phyloP scores from a whole-genome alignment of 2,113 vertebrate genomes.

The Ophiodon elongatus region DNA sequence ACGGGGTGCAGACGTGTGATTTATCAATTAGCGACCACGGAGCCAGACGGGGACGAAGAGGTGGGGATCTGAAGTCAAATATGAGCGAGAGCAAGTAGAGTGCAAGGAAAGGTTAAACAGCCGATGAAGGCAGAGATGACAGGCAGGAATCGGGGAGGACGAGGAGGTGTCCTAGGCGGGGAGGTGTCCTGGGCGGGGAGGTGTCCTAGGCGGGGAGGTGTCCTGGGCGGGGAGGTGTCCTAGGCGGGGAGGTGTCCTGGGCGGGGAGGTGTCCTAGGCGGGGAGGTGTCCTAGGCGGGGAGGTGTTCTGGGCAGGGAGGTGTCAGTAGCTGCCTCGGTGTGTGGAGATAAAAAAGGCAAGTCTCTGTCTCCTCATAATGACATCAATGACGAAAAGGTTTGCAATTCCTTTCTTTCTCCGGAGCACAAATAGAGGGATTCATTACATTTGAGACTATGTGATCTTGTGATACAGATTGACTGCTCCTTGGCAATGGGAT shows the following conservation, averaged over 20 bases:
- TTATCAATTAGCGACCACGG: too few species aligned
- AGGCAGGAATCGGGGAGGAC: not conserved
- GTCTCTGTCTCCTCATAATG: not conserved
- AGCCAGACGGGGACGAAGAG: too few species aligned
- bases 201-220: too few species aligned
- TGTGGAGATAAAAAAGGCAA: conserved; percentile 18
- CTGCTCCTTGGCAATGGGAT: not conserved
- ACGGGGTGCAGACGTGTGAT: too few species aligned
- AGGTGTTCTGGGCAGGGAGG: not conserved
- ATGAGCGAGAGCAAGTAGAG: not conserved
- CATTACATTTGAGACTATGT: not conserved
- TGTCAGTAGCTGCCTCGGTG: conserved; percentile 3
- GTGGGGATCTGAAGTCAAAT: too few species aligned
- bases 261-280: conserved; percentile 2
- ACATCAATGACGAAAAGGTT: not conserved
- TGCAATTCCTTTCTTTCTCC: not conserved
- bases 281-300: conserved; percentile 13
- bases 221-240: conserved; percentile 5
- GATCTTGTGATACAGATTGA: not conserved
- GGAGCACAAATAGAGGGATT: not conserved
- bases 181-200: too few species aligned
- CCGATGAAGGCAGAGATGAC: not conserved
- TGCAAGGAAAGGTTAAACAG: conserved; percentile 1
- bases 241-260: not conserved
- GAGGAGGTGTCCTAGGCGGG: not conserved